Percentiles rank a stretch among this genome's conserved stretches.
phyloP scores from a whole-genome alignment of 1,140 invertebrate species.

The Gerris buenoi region DNA sequence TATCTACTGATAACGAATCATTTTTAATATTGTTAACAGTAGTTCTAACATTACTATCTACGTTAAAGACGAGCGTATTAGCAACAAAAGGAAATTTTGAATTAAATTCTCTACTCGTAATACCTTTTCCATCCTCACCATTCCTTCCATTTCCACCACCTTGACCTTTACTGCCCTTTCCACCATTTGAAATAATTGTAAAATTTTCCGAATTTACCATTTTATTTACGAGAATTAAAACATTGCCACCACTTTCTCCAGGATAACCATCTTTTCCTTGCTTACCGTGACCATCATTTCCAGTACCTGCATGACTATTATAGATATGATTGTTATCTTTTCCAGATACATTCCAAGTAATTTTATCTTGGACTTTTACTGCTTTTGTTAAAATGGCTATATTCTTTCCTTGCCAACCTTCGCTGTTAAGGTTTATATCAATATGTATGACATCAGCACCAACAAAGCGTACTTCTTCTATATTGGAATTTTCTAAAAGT shows the following conservation, averaged over 20 bases:
- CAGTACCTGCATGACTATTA: constrained; percentile 9
- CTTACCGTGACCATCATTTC: constrained; percentile 8
- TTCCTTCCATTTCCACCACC: constrained; percentile 15
- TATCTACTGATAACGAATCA: too few relatives aligned
- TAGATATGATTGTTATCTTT: constrained; percentile 10
- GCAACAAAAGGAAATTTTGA: neutral
- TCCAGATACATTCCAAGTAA: constrained; percentile 17
- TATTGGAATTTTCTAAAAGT: neutral
- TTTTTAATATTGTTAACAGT: too few relatives aligned
- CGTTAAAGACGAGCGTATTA: too few relatives aligned
- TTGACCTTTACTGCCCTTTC: constrained; percentile 17
- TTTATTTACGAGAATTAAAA: constrained; percentile 10
- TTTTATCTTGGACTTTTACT: constrained; percentile 8
- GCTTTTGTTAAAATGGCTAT: constrained; percentile 10
- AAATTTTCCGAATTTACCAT: constrained; percentile 15
- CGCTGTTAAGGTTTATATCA: constrained; percentile 7
- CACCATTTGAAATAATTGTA: constrained; percentile 18
- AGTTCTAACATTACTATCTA: too few relatives aligned
- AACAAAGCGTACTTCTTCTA: constrained; percentile 15
- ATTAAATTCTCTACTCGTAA: neutral
- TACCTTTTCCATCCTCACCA: constrained; percentile 7
- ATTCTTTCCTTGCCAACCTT: constrained; percentile 16
- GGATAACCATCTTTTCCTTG: constrained; percentile 13
- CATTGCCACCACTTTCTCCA: constrained; percentile 21
- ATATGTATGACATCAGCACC: constrained; percentile 10